Evolutionary conservation across 2,113 vertebrate genomes (phyloP).

Genomic region (Myodes glareolus): DNA sequence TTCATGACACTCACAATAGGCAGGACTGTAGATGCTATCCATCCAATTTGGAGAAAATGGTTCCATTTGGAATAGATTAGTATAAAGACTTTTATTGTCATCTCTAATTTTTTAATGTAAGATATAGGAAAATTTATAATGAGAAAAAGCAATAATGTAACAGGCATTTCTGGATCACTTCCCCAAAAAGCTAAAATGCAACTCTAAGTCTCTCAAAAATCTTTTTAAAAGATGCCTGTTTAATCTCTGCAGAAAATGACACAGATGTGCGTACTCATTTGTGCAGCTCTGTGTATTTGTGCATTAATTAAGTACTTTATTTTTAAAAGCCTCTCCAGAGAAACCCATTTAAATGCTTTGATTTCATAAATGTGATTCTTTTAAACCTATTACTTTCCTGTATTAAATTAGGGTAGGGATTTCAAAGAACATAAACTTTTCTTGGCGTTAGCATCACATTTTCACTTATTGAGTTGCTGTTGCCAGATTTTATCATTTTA

Average conservation of each 20-base stretch:
- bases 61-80: conserved; percentile 30
- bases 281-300: background rate
- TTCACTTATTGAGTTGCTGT: background rate
- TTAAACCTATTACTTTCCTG: background rate
- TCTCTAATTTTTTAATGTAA: background rate
- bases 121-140: background rate
- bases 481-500: background rate
- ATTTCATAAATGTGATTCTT: conserved; percentile 5
- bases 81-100: conserved; percentile 10
- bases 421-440: conserved; percentile 22
- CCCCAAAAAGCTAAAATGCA: conserved; percentile 40
- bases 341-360: conserved; percentile 32
- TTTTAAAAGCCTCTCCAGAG: conserved; percentile 33
- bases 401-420: conserved; percentile 23
- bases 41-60: conserved; percentile 13
- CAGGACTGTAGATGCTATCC: background rate
- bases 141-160: conserved; percentile 34
- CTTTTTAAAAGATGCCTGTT: background rate
- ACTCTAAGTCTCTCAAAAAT: conserved; percentile 4
- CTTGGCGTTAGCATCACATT: background rate
- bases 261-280: background rate
- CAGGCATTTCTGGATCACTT: conserved; percentile 28
- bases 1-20: background rate
- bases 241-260: conserved; percentile 38
- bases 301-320: conserved; percentile 41